phyloP scores from a whole-genome alignment of 35 echinoderm and acorn worm species.

The Ophiothrix spiculata region DNA sequence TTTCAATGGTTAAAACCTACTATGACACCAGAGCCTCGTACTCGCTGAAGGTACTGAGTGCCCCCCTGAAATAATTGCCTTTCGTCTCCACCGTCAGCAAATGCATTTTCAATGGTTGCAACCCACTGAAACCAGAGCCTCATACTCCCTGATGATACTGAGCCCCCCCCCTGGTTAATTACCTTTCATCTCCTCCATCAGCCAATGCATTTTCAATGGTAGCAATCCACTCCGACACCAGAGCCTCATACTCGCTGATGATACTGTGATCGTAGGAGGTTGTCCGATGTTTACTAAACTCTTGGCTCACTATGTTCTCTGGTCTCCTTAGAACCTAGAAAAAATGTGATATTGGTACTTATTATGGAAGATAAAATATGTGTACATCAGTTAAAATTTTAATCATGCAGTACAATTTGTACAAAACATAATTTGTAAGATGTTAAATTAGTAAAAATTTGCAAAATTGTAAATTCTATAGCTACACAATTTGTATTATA shows the following conservation, averaged over 20 bases:
- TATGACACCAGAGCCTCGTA: constrained; percentile 89
- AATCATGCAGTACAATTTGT: neutral
- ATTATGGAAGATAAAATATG: neutral
- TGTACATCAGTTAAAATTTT: neutral
- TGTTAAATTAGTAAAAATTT: neutral
- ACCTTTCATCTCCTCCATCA: constrained; percentile 99
- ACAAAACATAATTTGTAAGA: neutral
- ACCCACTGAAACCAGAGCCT: constrained; percentile 94
- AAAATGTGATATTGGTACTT: neutral
- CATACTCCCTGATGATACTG: constrained; percentile 86
- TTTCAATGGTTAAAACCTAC: constrained; percentile 94
- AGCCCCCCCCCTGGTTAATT: neutral
- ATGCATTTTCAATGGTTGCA: constrained; percentile 94
- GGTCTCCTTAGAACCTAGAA: constrained; percentile 90
- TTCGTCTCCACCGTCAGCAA: constrained; percentile 96
- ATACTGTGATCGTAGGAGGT: constrained; percentile 92
- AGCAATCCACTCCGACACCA: constrained; percentile 92
- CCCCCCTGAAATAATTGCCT: too few relatives aligned
- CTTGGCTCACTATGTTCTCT: constrained; percentile 90
- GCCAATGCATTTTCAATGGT: constrained; percentile 98
- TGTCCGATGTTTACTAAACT: constrained; percentile 95
- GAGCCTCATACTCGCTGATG: constrained; percentile 83
- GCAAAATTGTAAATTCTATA: neutral
- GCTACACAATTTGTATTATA: too few relatives aligned
- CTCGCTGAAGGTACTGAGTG: constrained; percentile 67